Evolutionary conservation across 2,113 vertebrate genomes (phyloP), one percentile per base, ranked within the genome.

Genomic region (Rhinogobius similis): DNA sequence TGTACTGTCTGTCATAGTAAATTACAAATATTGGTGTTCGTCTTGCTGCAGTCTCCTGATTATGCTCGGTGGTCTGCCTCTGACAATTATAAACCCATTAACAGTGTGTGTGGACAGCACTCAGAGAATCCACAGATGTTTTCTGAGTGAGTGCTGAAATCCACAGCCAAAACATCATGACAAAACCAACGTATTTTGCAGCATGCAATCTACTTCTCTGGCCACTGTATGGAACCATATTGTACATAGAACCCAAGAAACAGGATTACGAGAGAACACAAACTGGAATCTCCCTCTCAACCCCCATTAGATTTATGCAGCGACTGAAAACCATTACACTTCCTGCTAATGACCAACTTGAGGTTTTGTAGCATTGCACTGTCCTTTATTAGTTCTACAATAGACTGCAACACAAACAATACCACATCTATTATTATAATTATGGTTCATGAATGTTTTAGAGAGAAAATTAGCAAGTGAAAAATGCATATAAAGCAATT

Each of bases 51-150:
- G 84, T 87, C 78, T 84, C 84, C 86, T 89, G 84, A 91, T 91
- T 88, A 88, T 87, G 75, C 83, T 86, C 87, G 81, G 70, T 80
- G 82, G 87, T 83, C 86, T 88, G 88, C 77, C 80, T 83, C 78
- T 70, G 78, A 88, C 86, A 87, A 90, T 90, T 91, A 90, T 76
- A 78, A 83, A 88, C 77, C 84, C 86, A 89, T 90, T 89, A 91
- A 85, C 82, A 73, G 74, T 62, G 70, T 70, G 65, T 73, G 56
- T 44, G 52, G 52, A 55, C 52, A 13, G 52, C 52, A 55, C 55
- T 58, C 24, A 75, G 67, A 72, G 55, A 76, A 71, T 69, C 39
- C 58, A 41, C 29, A 64, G 73, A 76, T 78, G 70, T 70, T 84
- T 81, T 82, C 76, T 80, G 81, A 84, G 68, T 68, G 86, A 79